Evolutionary conservation across 2,888 invertebrate species (phyloP), one percentile per base, ranked within the genome.

Genomic region (Volucella inanis): DNA sequence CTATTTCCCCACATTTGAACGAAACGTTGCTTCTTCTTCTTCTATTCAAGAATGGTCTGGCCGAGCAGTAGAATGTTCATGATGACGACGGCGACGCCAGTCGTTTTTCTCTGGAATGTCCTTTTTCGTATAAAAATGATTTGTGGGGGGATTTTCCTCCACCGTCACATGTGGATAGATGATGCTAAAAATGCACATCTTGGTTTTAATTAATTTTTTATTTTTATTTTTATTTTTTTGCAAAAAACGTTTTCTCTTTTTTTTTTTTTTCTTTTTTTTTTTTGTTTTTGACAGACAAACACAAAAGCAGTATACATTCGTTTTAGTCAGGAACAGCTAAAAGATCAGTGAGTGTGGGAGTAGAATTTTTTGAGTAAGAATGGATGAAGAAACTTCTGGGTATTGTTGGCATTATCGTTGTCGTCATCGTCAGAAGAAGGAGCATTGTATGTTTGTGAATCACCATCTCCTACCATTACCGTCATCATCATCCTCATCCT

Each of bases 321-420:
- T 38, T 54, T 45, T 41, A 72, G 77, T 83, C 68, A 70, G 57
- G 18, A 74, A 22, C 71, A 61, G 68, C 57, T 47, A 83, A 83
- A 78, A 64, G 52, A 83, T 43, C 71, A 71, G 45, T 55, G 59
- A 41, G 47, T 39, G 38, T 39, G 38, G 55, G 45, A 50, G 54
- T 47, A 54, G 59, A 57, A 47, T 43, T 57, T 52, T 38, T 59
- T 59, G 52, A 71, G 59, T 43, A 31, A 41, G 43, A 54, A 31
- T 12, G 2, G 54, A 22, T 49, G 47, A 47, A 54, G 43, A 79
- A 79, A 75, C 67, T 79, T 79, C 54, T 79, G 71, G 31, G 80
- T 71, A 80, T 84, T 80, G 84, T 84, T 79, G 84, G 47, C 80
- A 80, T 80, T 80, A 75, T 84, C 84, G 84, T 84, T 84, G 84